Evolutionary conservation across 2,888 invertebrate species (phyloP).

Genomic region (Acholoe squamosa): DNA sequence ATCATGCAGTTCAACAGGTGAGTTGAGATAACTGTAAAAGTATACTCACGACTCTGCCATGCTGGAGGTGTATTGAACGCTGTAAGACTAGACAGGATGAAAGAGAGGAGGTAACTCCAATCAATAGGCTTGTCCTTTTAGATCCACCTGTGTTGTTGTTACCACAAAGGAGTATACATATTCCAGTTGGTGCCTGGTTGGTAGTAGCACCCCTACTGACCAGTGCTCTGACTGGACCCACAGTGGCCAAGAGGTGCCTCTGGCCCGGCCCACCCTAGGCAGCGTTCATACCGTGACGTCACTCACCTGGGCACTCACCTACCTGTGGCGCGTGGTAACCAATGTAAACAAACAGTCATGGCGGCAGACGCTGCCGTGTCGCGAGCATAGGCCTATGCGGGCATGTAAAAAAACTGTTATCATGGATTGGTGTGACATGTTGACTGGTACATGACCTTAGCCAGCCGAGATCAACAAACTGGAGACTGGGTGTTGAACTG

Average conservation of each 20-base stretch:
- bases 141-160: background rate
- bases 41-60: slow-evolving; percentile 20
- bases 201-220: background rate
- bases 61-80: background rate
- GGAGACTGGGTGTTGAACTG: too few species aligned
- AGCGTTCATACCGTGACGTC: slow-evolving; percentile 14
- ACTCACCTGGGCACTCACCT: background rate
- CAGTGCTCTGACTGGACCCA: background rate
- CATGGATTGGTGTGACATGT: background rate
- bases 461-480: background rate
- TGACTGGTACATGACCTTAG: background rate
- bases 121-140: background rate
- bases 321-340: background rate
- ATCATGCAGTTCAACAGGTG: background rate
- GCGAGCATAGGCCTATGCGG: background rate
- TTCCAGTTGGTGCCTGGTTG: too few species aligned
- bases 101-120: background rate
- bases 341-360: slow-evolving; percentile 15
- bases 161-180: background rate
- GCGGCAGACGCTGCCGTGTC: background rate
- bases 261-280: background rate
- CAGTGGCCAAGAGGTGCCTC: background rate
- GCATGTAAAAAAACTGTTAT: background rate
- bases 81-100: background rate
- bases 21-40: background rate